Base-by-base conservation (phyloP, 2,113 vertebrate species). In the Nicator chloris region DNA sequence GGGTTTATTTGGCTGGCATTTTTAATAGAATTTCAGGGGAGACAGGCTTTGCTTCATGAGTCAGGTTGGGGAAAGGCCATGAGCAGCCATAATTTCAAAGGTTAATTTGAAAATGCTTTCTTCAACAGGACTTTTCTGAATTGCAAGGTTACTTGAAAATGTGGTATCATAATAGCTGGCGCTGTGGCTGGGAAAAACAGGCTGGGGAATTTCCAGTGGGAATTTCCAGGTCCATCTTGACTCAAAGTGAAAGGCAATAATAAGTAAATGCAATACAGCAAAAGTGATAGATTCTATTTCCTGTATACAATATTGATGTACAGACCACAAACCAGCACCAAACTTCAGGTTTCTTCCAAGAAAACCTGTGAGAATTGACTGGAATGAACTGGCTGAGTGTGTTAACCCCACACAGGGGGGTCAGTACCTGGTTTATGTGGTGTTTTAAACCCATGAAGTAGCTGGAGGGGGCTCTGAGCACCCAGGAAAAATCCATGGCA, bases 1-100 rank as follows among this genome's bases (percentile, higher is more conserved):
- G 85, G 84, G 91, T 94, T 96, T 96, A 95, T 96, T 94, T 96
- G 91, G 73, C 57, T 94, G 88, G 78, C 85, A 72, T 95, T 96
- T 97, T 92, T 71, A 96, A 96, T 87, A 66, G 93, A 82, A 91
- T 95, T 97, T 95, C 90, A 87, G 59, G 64, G 88, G 73, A 95
- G 85, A 90, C 26, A 8, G 90, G 71, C 82, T 93, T 94, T 30
- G 21, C 59, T 87, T 68, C 51, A 3, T 53, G 79, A 96, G 81
- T 71, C 44, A 89, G 84, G 83, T 47, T 77, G 76, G 66, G 64
- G 45, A 95, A 84, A 81, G 69, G 57, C 92, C 86, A 81, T 27
- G 70, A 93, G 76, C 81, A 81, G 86, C 42, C 64, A 47, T 77
- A 81, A 95, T 95, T 97, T 80, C 91, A 97, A 94, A 97, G 95